These are phyloP conservation scores for Fissipunctia ypsillon DNA, from an alignment of 2,888 invertebrate species.

Conservation along the genomic window DNA sequence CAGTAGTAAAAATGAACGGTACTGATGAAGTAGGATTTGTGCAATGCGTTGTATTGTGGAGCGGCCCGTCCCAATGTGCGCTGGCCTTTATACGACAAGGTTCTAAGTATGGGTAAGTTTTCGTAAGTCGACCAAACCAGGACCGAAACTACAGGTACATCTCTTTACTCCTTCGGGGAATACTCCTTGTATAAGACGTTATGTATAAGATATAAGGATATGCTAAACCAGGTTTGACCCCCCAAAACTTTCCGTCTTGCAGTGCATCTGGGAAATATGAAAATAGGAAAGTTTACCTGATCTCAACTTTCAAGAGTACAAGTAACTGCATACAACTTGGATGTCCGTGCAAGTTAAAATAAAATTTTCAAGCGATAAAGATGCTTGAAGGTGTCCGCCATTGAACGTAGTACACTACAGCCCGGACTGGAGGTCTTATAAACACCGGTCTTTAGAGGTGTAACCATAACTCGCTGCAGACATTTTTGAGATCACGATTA, in stretches of 20 bases:
- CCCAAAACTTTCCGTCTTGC: constrained; percentile 20
- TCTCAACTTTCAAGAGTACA: constrained; percentile 3
- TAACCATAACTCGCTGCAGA: background rate
- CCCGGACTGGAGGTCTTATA: background rate
- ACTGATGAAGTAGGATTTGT: no score
- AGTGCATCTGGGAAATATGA: constrained; percentile 31
- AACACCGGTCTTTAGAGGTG: background rate
- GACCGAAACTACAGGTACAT: background rate
- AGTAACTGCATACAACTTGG: constrained; percentile 13
- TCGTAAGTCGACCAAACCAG: background rate
- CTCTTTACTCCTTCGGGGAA: background rate
- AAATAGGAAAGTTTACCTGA: constrained; percentile 39
- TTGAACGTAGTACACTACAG: background rate
- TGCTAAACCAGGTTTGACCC: background rate
- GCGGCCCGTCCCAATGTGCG: no score
- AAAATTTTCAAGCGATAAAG: constrained; percentile 15
- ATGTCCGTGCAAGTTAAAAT: constrained; percentile 19
- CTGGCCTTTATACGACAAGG: no score
- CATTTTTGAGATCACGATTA: background rate
- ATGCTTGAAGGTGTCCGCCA: background rate
- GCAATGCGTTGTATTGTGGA: no score
- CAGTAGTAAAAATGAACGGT: no score
- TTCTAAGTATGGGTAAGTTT: background rate
- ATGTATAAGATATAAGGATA: background rate
- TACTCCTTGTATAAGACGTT: background rate